Base-by-base conservation (phyloP, 2,797 vertebrate genomes). In the Pagetopsis macropterus region DNA sequence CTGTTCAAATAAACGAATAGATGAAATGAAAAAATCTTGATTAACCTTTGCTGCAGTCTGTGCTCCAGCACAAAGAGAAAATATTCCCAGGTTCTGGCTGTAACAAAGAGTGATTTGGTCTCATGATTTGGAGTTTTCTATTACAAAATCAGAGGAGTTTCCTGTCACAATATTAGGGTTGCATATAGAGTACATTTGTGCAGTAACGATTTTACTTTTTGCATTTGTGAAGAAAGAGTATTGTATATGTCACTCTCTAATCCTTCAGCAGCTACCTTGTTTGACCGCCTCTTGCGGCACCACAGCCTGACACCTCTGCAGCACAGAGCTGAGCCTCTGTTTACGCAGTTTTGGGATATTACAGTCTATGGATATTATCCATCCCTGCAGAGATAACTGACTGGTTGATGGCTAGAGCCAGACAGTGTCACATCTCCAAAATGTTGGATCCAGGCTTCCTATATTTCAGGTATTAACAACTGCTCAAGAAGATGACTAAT, bases 261-360 rank as follows among this genome's bases (percentile, higher is more conserved):
- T 76, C 4, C 5, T 8, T 33, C 21, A 48, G 64, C 45, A 37
- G 33, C 33, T 37, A 31, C 23, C 33, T 70, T 17, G 3, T 55
- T 23, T 70, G 69, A 50, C 45, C 37, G 4, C 52, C 57, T 64
- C 40, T 56, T 79, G 76, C 51, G 60, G 72, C 55, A 71, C 16
- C 23, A 8, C 55, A 46, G 54, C 37, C 23, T 73, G 70, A 65
- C 63, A 41, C 37, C 41, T 61, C 65, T 81, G 70, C 75, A 82
- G 65, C 63, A 65, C 43, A 48, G 46, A 67, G 40, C 11, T 11
- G 33, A 66, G 63, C 44, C 61, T 59, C 40, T 15, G n/a, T 46
- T 45, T 70, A 41, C 64, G 68, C 48, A 63, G 51, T 23, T 9
- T 37, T 45, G n/a, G 62, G 31, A 61, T 72, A 37, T 37, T 37